phyloP scores from a whole-genome alignment of 2,113 vertebrate species.

The Catharus bicknelli region DNA sequence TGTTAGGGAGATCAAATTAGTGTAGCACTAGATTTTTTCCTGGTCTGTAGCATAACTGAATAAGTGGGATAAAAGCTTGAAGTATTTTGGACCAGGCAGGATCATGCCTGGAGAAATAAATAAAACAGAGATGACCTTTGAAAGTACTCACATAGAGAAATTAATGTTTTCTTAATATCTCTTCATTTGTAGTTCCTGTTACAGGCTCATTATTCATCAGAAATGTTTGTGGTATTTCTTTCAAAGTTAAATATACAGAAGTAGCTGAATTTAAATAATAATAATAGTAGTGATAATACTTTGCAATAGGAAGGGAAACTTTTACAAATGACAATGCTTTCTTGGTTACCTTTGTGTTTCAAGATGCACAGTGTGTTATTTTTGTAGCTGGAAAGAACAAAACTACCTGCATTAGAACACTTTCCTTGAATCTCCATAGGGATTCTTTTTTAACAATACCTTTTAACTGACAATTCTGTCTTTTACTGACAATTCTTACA shows the following conservation, averaged over 20 bases:
- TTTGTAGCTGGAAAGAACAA: not conserved
- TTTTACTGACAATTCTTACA: not conserved
- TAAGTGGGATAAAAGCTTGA: not conserved
- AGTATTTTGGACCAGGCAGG: not conserved
- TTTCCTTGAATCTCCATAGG: not conserved
- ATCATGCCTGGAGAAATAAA: not conserved
- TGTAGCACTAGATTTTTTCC: not conserved
- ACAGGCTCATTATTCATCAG: not conserved
- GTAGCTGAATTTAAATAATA: not conserved
- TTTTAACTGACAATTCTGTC: not conserved
- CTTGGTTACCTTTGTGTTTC: slow-evolving; percentile 2
- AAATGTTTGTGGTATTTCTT: not conserved
- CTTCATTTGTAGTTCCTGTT: slow-evolving; percentile 28
- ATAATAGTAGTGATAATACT: not conserved
- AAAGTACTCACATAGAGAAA: slow-evolving; percentile 12
- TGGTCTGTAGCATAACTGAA: not conserved
- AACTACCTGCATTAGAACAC: not conserved
- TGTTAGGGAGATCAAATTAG: not conserved
- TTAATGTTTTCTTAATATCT: slow-evolving; percentile 41
- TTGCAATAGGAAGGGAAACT: not conserved
- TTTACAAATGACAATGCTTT: not conserved
- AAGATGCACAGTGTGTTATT: not conserved
- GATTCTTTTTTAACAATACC: not conserved
- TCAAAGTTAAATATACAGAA: slow-evolving; percentile 20
- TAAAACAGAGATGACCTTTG: slow-evolving; percentile 43